Percentiles rank a stretch among this genome's conserved stretches.
phyloP scores from a whole-genome alignment of 2,797 vertebrate genomes.

The Alca torda region DNA sequence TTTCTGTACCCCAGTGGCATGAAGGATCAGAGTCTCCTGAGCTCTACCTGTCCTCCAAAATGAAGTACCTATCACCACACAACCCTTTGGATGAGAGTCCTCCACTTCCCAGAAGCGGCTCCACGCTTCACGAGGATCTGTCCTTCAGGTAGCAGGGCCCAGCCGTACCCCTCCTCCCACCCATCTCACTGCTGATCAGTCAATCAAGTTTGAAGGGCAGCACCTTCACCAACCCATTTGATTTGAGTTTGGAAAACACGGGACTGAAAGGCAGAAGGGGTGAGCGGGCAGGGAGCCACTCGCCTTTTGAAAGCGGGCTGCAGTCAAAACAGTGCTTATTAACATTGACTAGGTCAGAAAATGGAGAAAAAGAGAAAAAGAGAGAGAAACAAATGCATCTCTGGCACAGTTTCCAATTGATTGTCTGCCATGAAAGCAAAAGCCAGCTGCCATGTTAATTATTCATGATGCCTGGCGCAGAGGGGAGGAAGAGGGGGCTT shows the following conservation, averaged over 20 bases:
- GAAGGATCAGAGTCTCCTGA: not conserved
- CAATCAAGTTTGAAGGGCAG: slow-evolving; percentile 57
- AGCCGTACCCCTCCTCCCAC: not conserved
- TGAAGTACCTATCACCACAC: rapidly evolving
- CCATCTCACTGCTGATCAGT: not conserved
- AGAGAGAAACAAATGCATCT: slow-evolving; percentile 61
- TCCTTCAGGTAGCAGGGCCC: not conserved
- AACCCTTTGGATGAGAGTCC: rapidly evolving
- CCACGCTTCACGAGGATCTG: not conserved
- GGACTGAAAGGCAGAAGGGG: not conserved
- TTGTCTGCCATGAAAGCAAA: slow-evolving; percentile 73
- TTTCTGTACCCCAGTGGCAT: not conserved
- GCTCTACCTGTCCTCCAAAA: not conserved
- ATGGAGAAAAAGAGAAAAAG: slow-evolving; percentile 27
- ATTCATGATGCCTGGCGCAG: slow-evolving; percentile 70
- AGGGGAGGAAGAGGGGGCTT: slow-evolving; percentile 54
- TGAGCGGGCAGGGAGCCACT: not conserved
- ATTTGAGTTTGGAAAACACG: not conserved
- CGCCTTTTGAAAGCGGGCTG: not conserved
- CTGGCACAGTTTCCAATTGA: slow-evolving; percentile 68
- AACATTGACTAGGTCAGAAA: slow-evolving; percentile 57
- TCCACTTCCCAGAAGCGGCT: not conserved
- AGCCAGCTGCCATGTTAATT: slow-evolving; percentile 76
- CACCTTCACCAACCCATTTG: slow-evolving; percentile 17
- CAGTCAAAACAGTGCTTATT: slow-evolving; percentile 19